These are phyloP conservation scores for Clavelina lepadiformis DNA, from an alignment of 23 tunicate genomes.

Conservation along the genomic window DNA sequence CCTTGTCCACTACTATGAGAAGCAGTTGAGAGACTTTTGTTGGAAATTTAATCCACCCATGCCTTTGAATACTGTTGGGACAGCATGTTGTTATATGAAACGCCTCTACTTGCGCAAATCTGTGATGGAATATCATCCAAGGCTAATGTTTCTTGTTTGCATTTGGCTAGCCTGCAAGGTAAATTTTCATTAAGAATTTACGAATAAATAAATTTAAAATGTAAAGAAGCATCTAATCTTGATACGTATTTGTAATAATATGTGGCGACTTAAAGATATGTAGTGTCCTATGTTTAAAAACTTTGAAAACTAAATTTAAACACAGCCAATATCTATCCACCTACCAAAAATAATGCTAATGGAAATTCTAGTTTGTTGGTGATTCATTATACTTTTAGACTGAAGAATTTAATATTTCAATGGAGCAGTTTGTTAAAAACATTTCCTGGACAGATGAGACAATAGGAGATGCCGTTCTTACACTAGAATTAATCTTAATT, in stretches of 20 bases:
- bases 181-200: background rate
- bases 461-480: constrained; percentile 67
- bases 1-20: constrained; percentile 53
- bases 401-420: constrained; percentile 91
- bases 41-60: constrained; percentile 71
- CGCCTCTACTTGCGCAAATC: constrained; percentile 65
- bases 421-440: constrained; percentile 77
- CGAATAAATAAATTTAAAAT: too few relatives aligned
- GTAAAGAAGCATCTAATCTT: too few relatives aligned
- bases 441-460: constrained; percentile 26
- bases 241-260: too few relatives aligned
- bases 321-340: too few relatives aligned
- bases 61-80: constrained; percentile 63
- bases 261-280: too few relatives aligned
- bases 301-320: too few relatives aligned
- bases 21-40: constrained; percentile 54
- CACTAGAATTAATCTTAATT: constrained; percentile 67
- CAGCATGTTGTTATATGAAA: constrained; percentile 74
- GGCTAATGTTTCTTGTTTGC: constrained; percentile 61
- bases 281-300: too few relatives aligned
- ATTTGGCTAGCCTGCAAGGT: constrained; percentile 90
- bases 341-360: too few relatives aligned
- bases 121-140: constrained; percentile 90
- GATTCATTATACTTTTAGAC: constrained; percentile 36
- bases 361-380: too few relatives aligned